A percentile compares a stretch with the other conserved stretches of the same genome.
These are phyloP conservation scores for Pachycephala philippinensis DNA, from an alignment of 2,113 vertebrate genomes.

Conservation along the genomic window DNA sequence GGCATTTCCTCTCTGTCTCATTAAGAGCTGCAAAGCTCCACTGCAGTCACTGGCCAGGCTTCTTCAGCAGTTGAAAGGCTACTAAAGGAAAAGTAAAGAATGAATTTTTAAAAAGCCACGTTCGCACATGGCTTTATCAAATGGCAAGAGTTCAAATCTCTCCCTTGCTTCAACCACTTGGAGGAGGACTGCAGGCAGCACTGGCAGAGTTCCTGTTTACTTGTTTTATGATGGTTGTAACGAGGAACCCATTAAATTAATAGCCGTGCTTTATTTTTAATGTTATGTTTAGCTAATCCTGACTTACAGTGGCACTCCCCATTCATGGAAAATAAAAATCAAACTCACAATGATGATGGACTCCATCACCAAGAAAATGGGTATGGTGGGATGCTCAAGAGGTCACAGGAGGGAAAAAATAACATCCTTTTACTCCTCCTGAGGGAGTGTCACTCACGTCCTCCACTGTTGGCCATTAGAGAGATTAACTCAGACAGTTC, in stretches of 20 bases:
- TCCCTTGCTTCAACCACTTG: conserved; percentile 15
- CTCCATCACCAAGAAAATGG: not conserved
- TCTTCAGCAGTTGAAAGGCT: conserved; percentile 6
- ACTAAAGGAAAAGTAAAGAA: conserved; percentile 24
- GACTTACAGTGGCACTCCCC: conserved; percentile 44
- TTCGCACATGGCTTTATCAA: not conserved
- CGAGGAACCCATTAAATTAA: conserved; percentile 69
- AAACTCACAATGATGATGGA: not conserved
- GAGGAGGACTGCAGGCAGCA: conserved; percentile 18
- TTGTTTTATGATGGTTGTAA: conserved; percentile 67
- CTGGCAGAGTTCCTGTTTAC: conserved; percentile 67
- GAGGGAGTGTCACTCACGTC: not conserved
- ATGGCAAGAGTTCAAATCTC: conserved; percentile 32
- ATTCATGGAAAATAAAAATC: conserved; percentile 27
- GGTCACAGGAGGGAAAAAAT: not conserved
- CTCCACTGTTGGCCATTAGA: not conserved
- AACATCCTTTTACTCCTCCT: not conserved
- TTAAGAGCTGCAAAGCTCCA: not conserved
- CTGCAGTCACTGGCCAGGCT: not conserved
- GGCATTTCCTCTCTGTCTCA: not conserved
- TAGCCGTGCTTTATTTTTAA: conserved; percentile 69
- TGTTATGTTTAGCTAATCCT: conserved; percentile 67
- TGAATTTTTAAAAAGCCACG: conserved; percentile 30
- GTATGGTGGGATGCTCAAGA: not conserved
- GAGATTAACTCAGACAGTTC: not conserved